phyloP scores from a whole-genome alignment of 2,888 invertebrate genomes.

The Hirtodrosophila duncani region DNA sequence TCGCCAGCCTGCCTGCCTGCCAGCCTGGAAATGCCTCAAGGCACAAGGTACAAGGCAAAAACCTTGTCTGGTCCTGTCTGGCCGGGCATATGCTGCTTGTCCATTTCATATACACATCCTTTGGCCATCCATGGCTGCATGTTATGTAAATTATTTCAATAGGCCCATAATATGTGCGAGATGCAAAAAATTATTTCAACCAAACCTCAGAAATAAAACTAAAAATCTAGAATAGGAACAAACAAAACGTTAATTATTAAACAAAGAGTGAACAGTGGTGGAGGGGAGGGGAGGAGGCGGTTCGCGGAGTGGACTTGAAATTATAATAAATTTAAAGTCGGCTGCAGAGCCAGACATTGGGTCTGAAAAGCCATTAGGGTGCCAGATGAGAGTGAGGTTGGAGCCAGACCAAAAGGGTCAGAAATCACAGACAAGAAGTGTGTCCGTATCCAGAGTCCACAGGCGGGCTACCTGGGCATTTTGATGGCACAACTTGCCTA shows the following conservation, averaged over 20 bases:
- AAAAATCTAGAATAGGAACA: too few relatives aligned
- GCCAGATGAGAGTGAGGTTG: slow-evolving; percentile 40
- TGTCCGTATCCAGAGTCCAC: too few relatives aligned
- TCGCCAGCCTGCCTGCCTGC: slow-evolving; percentile 43
- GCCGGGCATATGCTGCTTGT: slow-evolving; percentile 58
- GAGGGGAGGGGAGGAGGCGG: neutral
- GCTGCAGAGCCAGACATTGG: slow-evolving; percentile 49
- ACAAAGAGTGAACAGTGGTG: slow-evolving; percentile 36
- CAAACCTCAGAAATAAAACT: slow-evolving; percentile 55
- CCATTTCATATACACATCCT: slow-evolving; percentile 64
- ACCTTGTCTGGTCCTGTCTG: slow-evolving; percentile 30
- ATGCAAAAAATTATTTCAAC: slow-evolving; percentile 63
- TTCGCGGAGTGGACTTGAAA: slow-evolving; percentile 32
- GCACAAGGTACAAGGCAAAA: slow-evolving; percentile 2
- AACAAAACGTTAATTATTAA: slow-evolving; percentile 66
- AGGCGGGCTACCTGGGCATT: slow-evolving; percentile 58
- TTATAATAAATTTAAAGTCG: slow-evolving; percentile 64
- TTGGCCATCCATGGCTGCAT: too few relatives aligned
- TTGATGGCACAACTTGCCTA: slow-evolving; percentile 58
- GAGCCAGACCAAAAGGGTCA: too few relatives aligned
- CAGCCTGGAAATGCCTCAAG: slow-evolving; percentile 68
- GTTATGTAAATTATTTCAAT: slow-evolving; percentile 69
- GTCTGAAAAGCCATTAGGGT: slow-evolving; percentile 49
- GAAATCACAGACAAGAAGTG: slow-evolving; percentile 58
- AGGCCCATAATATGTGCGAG: slow-evolving; percentile 66